A percentile compares a stretch with the other conserved stretches of the same genome.
These are phyloP conservation scores for Enteromius trimaculatus DNA, from an alignment of 2,797 vertebrate genomes.

Conservation along the genomic window DNA sequence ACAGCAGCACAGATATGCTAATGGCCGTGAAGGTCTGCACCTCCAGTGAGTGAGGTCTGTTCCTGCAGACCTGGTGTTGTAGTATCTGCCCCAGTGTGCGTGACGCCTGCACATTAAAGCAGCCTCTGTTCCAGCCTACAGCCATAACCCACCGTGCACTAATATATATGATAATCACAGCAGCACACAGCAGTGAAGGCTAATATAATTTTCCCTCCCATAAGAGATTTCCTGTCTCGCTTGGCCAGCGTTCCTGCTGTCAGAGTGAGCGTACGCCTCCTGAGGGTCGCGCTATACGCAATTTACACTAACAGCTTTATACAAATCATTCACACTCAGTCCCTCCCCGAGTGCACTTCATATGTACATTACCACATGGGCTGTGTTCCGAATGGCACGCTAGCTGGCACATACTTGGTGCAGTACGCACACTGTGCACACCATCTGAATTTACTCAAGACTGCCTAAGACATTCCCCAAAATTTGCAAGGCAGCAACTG, in stretches of 20 bases:
- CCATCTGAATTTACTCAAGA: not conserved
- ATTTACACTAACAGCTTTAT: constrained; percentile 43
- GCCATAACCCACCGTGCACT: constrained; percentile 61
- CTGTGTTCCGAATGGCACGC: not conserved
- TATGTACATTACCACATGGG: constrained; percentile 3
- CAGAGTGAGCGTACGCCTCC: constrained; percentile 43
- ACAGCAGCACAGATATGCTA: not conserved
- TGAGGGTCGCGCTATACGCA: constrained; percentile 30
- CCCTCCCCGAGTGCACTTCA: not conserved
- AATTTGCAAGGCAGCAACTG: not conserved
- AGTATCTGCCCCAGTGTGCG: constrained; percentile 46
- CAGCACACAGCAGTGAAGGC: constrained; percentile 67
- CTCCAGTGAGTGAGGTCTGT: constrained; percentile 14
- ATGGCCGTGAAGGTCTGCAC: constrained; percentile 17
- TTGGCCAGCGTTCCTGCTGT: constrained; percentile 58
- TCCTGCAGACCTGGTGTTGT: constrained; percentile 17
- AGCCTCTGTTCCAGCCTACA: constrained; percentile 65
- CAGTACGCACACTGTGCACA: not conserved
- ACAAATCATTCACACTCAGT: constrained; percentile 37
- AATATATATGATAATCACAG: constrained; percentile 72
- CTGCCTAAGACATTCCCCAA: not conserved
- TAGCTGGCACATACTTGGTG: not conserved
- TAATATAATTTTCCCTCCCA: constrained; percentile 62
- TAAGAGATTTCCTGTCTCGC: constrained; percentile 57
- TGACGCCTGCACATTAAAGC: constrained; percentile 71